Evolutionary conservation across 2,797 vertebrate species (phyloP).

Genomic region (Tenualosa ilisha): DNA sequence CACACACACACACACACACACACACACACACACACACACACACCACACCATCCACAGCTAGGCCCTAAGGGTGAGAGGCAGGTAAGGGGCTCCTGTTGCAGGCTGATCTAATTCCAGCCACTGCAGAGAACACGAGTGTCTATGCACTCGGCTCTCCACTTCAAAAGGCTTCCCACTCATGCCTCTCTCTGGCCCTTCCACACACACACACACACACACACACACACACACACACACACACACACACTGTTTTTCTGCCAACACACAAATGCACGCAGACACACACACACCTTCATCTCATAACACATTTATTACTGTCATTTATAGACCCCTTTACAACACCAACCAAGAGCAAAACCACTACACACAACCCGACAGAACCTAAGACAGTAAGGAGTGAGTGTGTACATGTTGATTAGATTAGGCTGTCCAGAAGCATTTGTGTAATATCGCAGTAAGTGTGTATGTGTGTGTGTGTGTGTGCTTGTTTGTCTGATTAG

Average conservation of each 20-base stretch:
- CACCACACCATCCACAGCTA: not conserved
- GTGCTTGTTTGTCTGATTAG: not conserved
- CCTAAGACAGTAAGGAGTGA: not conserved
- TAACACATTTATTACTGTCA: not conserved
- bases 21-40: conserved; percentile 9
- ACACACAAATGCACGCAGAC: no score
- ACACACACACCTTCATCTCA: not conserved
- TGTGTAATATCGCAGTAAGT: not conserved
- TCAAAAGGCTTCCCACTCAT: not conserved
- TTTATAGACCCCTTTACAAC: no score
- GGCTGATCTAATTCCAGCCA: not conserved
- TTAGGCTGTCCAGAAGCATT: no score
- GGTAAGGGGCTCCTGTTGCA: not conserved
- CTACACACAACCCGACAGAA: not conserved
- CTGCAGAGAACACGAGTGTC: not conserved
- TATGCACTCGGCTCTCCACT: not conserved
- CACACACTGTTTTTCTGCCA: no score
- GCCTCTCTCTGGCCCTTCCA: not conserved
- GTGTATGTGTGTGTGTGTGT: not conserved
- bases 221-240: not conserved
- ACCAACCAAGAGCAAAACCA: no score
- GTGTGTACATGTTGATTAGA: not conserved
- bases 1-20: not conserved
- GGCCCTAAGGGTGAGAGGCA: not conserved
- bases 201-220: not conserved